A percentile compares a stretch with the other conserved stretches of the same genome.
Conservation (phyloP, 1,140 invertebrate genomes). For the Philaenus spumarius region DNA sequence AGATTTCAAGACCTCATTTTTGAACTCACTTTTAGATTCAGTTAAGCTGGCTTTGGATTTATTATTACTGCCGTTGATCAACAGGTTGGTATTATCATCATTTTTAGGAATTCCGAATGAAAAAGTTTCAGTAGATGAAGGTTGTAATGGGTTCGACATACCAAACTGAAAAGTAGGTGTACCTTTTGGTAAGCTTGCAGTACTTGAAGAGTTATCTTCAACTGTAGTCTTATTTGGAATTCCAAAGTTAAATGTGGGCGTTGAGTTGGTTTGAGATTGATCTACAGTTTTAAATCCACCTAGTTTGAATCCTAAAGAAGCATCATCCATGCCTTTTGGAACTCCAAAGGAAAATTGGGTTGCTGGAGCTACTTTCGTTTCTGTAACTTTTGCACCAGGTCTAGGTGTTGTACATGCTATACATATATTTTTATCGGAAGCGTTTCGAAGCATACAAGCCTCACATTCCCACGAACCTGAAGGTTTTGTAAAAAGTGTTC, state of each 20-base stretch:
- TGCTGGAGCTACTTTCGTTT: constrained; percentile 30
- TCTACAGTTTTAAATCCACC: constrained; percentile 18
- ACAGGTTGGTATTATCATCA: constrained; percentile 4
- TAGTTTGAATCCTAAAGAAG: constrained; percentile 34
- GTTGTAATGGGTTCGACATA: background rate
- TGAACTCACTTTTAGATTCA: background rate
- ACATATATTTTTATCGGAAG: constrained; percentile 44
- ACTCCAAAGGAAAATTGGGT: constrained; percentile 45
- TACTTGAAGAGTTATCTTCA: background rate
- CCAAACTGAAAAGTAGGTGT: background rate
- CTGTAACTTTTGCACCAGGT: constrained; percentile 31
- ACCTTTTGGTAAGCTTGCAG: constrained; percentile 15
- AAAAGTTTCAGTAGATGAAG: constrained; percentile 27
- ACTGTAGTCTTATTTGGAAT: constrained; percentile 38
- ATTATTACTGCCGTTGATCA: background rate
- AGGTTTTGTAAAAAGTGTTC: constrained; percentile 44
- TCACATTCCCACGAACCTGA: constrained; percentile 52
- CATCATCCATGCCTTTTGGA: constrained; percentile 45
- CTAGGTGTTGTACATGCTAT: constrained; percentile 40
- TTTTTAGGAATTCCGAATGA: constrained; percentile 37
- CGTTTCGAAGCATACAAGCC: constrained; percentile 52
- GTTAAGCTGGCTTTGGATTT: background rate
- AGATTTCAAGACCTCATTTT: background rate
- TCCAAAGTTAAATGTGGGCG: constrained; percentile 40
- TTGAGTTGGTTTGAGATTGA: too few relatives aligned